These are phyloP conservation scores for Chironomus tepperi DNA, from an alignment of 1,140 invertebrate genomes.

Conservation along the genomic window DNA sequence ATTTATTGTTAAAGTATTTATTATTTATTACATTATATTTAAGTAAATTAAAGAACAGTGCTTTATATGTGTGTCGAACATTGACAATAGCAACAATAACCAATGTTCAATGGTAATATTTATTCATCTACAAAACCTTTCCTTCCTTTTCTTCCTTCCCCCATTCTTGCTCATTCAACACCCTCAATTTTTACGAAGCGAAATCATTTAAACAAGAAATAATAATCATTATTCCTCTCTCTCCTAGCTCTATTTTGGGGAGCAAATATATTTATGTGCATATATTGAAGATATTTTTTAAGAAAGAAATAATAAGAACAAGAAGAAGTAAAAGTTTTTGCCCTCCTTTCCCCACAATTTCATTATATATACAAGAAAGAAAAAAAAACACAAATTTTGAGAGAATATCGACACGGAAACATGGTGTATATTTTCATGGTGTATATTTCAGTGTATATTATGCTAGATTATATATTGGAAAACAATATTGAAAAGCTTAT, in stretches of 20 bases:
- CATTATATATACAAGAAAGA: neutral
- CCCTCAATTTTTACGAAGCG: neutral
- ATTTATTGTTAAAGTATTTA: neutral
- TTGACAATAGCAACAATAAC: conserved; percentile 11
- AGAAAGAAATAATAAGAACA: neutral
- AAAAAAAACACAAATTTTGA: neutral
- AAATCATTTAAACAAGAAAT: neutral
- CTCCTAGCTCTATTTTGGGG: neutral
- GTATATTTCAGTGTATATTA: neutral
- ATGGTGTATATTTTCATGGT: neutral
- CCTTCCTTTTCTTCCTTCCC: neutral
- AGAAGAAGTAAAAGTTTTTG: neutral
- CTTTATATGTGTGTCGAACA: neutral
- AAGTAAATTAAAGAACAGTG: neutral
- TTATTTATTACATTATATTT: conserved; percentile 2
- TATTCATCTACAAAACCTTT: neutral
- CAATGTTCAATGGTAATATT: neutral
- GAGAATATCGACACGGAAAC: conserved; percentile 4
- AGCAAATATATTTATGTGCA: neutral
- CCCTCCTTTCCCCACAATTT: neutral
- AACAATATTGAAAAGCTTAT: conserved; percentile 23
- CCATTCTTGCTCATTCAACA: neutral
- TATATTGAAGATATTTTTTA: conserved; percentile 2
- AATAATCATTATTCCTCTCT: neutral
- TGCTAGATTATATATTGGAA: conserved; percentile 18